Evolutionary conservation across 2,888 invertebrate genomes (phyloP).

Genomic region (Aphrophora alni): DNA sequence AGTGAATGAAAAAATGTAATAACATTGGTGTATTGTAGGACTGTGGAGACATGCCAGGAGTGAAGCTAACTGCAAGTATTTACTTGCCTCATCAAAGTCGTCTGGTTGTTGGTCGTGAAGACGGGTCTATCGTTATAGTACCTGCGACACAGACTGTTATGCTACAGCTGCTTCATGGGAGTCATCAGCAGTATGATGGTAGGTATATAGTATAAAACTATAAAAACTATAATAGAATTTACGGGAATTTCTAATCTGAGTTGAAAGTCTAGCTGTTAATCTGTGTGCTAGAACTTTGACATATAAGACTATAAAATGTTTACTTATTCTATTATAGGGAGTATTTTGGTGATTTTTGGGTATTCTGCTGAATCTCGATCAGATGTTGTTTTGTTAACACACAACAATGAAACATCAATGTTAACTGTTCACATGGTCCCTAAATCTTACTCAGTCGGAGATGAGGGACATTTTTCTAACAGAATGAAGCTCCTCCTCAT

Average conservation of each 20-base stretch:
- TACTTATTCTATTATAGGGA: no score
- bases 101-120: slow-evolving; percentile 92
- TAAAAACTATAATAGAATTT: slow-evolving; percentile 9
- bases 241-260: slow-evolving; percentile 41
- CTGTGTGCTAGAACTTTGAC: no score
- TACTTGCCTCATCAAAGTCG: slow-evolving; percentile 93
- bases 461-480: no score
- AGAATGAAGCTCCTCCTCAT: no score
- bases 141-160: slow-evolving; percentile 96
- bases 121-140: slow-evolving; percentile 95
- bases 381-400: no score
- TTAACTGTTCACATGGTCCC: no score
- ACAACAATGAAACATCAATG: no score
- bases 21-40: slow-evolving; percentile 56
- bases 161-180: slow-evolving; percentile 87
- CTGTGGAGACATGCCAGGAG: slow-evolving; percentile 56
- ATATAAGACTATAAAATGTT: no score
- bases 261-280: slow-evolving; percentile 38
- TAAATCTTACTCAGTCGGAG: no score
- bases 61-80: slow-evolving; percentile 90
- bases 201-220: slow-evolving; percentile 52
- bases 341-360: no score
- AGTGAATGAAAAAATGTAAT: no score
- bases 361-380: no score
- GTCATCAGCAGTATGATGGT: slow-evolving; percentile 82